Evolutionary conservation across 1,140 invertebrate genomes (phyloP), one percentile per base, ranked within the genome.

Genomic region (Trichomalopsis sarcophagae): DNA sequence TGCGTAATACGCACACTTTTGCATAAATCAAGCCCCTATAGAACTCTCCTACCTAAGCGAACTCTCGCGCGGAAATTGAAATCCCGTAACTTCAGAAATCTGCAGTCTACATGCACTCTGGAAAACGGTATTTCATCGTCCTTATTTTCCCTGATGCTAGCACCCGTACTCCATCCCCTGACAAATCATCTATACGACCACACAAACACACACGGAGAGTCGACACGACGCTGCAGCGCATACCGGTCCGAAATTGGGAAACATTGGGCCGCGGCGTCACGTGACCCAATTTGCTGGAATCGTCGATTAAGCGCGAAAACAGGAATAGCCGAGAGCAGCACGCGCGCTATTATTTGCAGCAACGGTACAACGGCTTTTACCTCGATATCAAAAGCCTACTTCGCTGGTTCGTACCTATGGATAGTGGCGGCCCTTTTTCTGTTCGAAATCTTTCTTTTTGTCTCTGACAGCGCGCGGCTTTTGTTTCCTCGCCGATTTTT

Each of bases 71-170:
- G 76, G 76, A 47, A 78, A 78, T 78, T 50, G 44, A 62, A 78
- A 78, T 78, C 76, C 47, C 21, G 76, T 55, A 78, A 55, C 13
- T 55, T 55, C 44, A 50, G 21, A 9, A 50, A 44, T 62, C 47
- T 23, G 23, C 88, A 86, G 55, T 62, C 55, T 62, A 7, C 55
- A n/a, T n/a, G 55, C 55, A 6, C 80, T 81, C 68, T 83, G 77
- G 83, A 82, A 84, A 87, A 84, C 85, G 73, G 73, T 75, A 71
- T 80, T 78, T 82, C 50, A 55, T 69, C 68, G 33, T n/a, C 82
- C 82, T 82, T 80, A 80, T 80, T 81, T 30, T 50, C 6, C 27
- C 69, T 44, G 30, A 40, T n/a, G 13, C 62, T n/a, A 17, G n/a
- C 30, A 50, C 17, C 74, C 21, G 66, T 17, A n/a, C 68, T 27